Evolutionary conservation across 2,797 vertebrate genomes (phyloP).

Genomic region (Rhinogobio ventralis): DNA sequence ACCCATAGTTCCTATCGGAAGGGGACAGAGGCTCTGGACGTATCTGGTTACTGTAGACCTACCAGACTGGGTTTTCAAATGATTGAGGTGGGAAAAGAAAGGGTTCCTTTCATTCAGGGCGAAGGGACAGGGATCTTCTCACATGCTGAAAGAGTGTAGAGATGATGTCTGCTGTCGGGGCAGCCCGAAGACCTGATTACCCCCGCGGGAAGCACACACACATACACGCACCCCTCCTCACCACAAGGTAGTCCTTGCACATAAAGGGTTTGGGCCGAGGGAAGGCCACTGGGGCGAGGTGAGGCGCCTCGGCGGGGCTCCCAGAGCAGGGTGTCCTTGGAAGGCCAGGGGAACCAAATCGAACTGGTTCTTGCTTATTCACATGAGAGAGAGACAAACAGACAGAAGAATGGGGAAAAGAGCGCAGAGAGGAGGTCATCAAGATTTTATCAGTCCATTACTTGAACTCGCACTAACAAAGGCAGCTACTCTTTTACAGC

Average conservation of each 20-base stretch:
- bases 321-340: constrained; percentile 21
- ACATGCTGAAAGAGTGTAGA: constrained; percentile 73
- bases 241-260: neutral
- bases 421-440: constrained; percentile 64
- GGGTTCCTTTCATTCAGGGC: constrained; percentile 79
- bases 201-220: constrained; percentile 69
- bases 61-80: constrained; percentile 82
- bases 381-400: constrained; percentile 16
- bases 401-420: constrained; percentile 20
- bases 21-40: constrained; percentile 65
- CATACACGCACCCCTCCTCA: constrained; percentile 50
- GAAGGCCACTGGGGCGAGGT: constrained; percentile 23
- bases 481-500: constrained; percentile 68
- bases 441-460: constrained; percentile 79
- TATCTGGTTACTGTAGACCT: constrained; percentile 80
- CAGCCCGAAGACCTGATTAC: constrained; percentile 69
- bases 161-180: constrained; percentile 72
- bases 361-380: constrained; percentile 1
- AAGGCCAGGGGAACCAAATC: constrained; percentile 32
- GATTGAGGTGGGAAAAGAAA: constrained; percentile 74
- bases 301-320: constrained; percentile 4
- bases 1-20: constrained; percentile 71
- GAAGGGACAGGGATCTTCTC: constrained; percentile 78
- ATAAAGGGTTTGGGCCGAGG: neutral
- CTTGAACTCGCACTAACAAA: constrained; percentile 74